A percentile compares a stretch with the other conserved stretches of the same genome.
Evolutionary conservation across 2,113 vertebrate species (phyloP).

Genomic region (Nibea coibor): DNA sequence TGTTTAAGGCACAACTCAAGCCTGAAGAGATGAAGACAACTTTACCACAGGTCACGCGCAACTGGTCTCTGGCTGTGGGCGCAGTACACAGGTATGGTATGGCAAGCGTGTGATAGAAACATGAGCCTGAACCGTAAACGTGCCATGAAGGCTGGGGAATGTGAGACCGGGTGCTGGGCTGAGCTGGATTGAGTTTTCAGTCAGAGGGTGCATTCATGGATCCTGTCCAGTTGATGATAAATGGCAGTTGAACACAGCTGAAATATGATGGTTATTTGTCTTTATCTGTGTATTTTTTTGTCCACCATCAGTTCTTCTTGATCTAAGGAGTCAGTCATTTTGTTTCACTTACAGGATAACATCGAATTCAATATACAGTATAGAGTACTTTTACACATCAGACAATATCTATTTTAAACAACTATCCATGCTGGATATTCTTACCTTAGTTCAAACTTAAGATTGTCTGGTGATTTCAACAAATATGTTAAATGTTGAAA

Average conservation of each 20-base stretch:
- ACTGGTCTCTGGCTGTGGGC: slow-evolving; percentile 42
- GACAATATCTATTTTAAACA: neutral
- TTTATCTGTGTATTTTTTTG: slow-evolving; percentile 22
- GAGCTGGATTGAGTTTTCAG: slow-evolving; percentile 61
- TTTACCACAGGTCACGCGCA: slow-evolving; percentile 48
- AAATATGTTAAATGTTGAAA: neutral
- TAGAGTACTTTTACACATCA: neutral
- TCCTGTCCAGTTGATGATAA: slow-evolving; percentile 42
- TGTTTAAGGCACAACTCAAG: slow-evolving; percentile 30
- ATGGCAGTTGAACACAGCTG: slow-evolving; percentile 27
- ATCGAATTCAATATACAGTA: neutral
- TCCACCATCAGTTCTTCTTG: neutral
- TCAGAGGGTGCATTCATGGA: slow-evolving; percentile 41
- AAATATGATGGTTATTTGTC: slow-evolving; percentile 19
- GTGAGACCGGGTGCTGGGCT: slow-evolving; percentile 38
- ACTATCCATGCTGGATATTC: neutral
- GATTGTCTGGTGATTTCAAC: neutral
- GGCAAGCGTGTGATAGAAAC: slow-evolving; percentile 74
- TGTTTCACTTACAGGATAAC: slow-evolving; percentile 1
- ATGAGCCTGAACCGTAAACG: slow-evolving; percentile 71
- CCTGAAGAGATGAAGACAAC: slow-evolving; percentile 47
- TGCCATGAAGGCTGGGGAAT: slow-evolving; percentile 73
- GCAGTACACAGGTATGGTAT: slow-evolving; percentile 73
- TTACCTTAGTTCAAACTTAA: no score
- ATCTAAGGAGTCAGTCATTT: neutral